Conservation (phyloP, 2,113 vertebrate genomes). For the Pristiophorus japonicus region DNA sequence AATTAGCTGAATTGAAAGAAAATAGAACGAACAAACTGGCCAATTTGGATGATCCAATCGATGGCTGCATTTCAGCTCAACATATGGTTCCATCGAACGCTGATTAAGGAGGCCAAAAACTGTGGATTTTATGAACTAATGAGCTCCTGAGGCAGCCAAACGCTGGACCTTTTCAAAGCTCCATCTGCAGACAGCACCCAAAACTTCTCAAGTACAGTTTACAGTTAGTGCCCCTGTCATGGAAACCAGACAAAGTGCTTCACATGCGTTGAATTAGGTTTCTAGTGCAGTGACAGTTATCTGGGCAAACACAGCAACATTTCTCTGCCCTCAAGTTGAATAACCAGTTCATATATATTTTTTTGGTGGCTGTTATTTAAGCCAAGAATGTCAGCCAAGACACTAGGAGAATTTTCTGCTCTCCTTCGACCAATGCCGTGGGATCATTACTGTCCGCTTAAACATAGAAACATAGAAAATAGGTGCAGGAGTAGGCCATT, state of each 20-base stretch:
- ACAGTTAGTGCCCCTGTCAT: too few relatives aligned
- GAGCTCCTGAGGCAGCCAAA: neutral
- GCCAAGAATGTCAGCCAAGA: neutral
- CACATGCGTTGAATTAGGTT: too few relatives aligned
- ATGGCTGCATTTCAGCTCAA: too few relatives aligned
- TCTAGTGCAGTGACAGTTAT: too few relatives aligned
- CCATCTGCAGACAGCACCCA: neutral
- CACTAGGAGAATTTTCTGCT: neutral
- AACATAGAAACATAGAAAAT: too few relatives aligned
- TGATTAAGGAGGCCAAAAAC: neutral
- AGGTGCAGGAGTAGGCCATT: too few relatives aligned
- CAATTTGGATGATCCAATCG: neutral
- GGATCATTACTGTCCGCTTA: neutral
- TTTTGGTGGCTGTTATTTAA: neutral
- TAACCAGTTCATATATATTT: too few relatives aligned
- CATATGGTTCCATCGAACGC: neutral
- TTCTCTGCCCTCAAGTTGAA: too few relatives aligned
- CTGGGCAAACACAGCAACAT: too few relatives aligned
- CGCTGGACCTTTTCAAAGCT: neutral
- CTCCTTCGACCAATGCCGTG: neutral
- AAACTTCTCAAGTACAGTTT: neutral
- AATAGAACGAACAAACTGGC: neutral
- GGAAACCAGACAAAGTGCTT: too few relatives aligned
- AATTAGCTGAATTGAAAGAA: neutral
- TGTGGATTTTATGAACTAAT: neutral